A percentile compares a stretch with the other conserved stretches of the same genome.
These are phyloP conservation scores for Aselliscus stoliczkanus DNA, from an alignment of 2,797 vertebrate genomes.

Conservation along the genomic window DNA sequence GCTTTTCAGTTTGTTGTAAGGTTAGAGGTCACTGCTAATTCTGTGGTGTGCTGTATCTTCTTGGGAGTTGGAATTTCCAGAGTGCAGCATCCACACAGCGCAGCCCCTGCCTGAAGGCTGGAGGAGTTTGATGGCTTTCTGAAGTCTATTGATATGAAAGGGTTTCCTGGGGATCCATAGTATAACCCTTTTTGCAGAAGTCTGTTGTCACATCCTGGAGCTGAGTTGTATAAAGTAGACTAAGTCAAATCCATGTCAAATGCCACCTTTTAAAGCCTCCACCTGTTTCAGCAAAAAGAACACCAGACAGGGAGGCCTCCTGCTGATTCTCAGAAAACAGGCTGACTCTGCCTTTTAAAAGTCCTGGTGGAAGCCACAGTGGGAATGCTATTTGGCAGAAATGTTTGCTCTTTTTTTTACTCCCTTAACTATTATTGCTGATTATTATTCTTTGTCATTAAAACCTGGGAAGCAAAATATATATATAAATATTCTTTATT, in stretches of 20 bases:
- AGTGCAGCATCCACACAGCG: fast-evolving
- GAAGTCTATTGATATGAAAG: neutral
- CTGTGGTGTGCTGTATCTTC: neutral
- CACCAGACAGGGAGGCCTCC: neutral
- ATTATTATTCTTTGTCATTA: neutral
- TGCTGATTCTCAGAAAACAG: neutral
- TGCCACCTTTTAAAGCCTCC: neutral
- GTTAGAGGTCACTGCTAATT: neutral
- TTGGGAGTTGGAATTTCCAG: neutral
- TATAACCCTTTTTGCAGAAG: neutral
- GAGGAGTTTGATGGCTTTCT: neutral
- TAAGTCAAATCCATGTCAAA: neutral
- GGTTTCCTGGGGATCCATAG: neutral
- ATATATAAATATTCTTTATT: neutral
- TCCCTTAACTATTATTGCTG: neutral
- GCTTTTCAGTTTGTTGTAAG: neutral
- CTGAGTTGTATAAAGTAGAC: neutral
- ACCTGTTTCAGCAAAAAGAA: neutral
- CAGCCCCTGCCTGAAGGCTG: neutral
- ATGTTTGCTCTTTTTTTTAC: neutral
- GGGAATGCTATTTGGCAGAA: neutral
- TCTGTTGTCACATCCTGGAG: neutral
- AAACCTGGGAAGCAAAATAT: neutral
- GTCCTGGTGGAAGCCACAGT: neutral
- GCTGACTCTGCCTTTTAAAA: neutral